Evolutionary conservation across 2,797 vertebrate genomes (phyloP), one percentile per base, ranked within the genome.

Genomic region (Austrolebias charrua): DNA sequence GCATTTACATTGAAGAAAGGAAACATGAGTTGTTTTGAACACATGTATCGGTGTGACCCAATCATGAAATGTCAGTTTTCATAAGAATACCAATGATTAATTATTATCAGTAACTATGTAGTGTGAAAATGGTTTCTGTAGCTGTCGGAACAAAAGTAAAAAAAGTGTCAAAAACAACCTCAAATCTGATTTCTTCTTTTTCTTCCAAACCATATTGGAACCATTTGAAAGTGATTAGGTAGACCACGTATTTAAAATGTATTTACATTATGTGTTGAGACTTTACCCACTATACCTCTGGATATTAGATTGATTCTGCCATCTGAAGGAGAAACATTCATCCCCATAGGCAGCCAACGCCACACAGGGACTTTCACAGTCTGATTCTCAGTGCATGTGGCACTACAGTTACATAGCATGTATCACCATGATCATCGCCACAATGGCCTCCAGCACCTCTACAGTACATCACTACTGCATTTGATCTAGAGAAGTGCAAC

Each of bases 51-150:
- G 35, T 35, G 14, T 59, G 69, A 76, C 59, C 29, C 56, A 79
- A 72, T 81, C 67, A 52, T 11, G 5, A 20, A 63, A 66, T 78
- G 72, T 77, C 71, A 55, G 38, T 52, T 84, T 71, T 67, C 40
- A 64, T 82, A 72, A 71, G 54, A 71, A 63, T 67, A 73, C 1
- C 1, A 51, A 71, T 76, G 63, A 86, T 75, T 64, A 64, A 80
- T 77, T 69, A 48, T 70, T 48, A 71, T 63, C 60, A 73, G 59
- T 71, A 60, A 56, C 42, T 49, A 56, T 38, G 18, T 1, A 43
- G 56, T 80, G 79, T 82, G 66, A 80, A 84, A 76, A 71, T 45
- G 66, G 75, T 75, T 80, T 67, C 55, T 55, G 63, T 45, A 29
- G 66, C 63, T 80, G 59, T 56, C 48, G 11, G 5, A 28, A 69